Evolutionary conservation across 2,113 vertebrate species (phyloP), one percentile per base, ranked within the genome.

Genomic region (Australoheros scitulus): DNA sequence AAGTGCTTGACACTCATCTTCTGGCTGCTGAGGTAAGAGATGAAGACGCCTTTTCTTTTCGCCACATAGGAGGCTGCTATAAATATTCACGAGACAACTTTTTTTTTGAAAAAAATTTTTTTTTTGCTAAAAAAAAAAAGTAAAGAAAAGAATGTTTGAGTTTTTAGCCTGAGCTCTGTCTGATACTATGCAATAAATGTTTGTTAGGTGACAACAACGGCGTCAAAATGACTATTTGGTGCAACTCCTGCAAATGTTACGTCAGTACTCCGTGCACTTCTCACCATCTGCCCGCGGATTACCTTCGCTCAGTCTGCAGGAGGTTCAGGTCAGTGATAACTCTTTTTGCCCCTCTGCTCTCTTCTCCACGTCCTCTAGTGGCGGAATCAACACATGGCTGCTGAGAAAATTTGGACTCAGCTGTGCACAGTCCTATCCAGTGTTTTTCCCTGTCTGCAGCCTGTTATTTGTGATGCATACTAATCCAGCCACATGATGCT

Each of bases 211-310:
- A 24, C 55, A 15, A 32, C 77, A 76, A 10, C 36, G 8, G 58
- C 38, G 57, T 61, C 41, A 81, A 82, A 75, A 97, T 97, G 96
- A 94, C 94, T 81, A 82, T 95, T 87, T 94, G 95, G 92, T 96
- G 96, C 91, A 93, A 91, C 88, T 92, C 87, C 83, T 96, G 95
- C 91, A 92, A 82, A 85, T 81, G 94, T 88, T 93, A 92, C 0
- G 83, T 94, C 17, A 89, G 81, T 65, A 70, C 84, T 3, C 90
- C 88, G 56, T 88, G 91, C 79, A 24, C 87, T 13, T 83, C 86
- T 22, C 89, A 88, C 55, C 82, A 79, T 41, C 56, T 34, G 74
- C 59, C 84, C 47, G 83, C 83, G 32, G 59, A 79, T 14, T 89
- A 81, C 43, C 81, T 0, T 24, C 80, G 61, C 70, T 77, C 87